Conservation (phyloP, 2,113 vertebrate species). For the Stegastes partitus region DNA sequence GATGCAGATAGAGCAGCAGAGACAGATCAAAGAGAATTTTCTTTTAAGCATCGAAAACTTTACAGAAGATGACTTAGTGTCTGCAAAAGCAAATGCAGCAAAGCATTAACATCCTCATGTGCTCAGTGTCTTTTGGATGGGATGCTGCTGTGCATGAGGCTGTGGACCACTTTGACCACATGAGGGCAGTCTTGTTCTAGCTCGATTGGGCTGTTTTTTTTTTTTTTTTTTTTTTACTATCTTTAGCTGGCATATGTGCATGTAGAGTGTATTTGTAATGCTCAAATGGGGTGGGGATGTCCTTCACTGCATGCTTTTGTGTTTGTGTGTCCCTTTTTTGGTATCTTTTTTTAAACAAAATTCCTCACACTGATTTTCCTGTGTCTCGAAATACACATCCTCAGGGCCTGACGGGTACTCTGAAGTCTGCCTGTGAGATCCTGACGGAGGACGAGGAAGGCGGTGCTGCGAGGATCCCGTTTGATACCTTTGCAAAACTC, state of each 20-base stretch:
- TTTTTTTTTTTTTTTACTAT: not conserved
- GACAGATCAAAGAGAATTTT: conserved; percentile 44
- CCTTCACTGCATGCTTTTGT: not conserved
- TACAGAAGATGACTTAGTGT: conserved; percentile 25
- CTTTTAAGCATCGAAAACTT: conserved; percentile 32
- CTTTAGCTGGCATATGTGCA: not conserved
- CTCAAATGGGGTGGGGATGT: not conserved
- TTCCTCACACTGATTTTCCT: not conserved
- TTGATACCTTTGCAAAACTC: conserved; percentile 83
- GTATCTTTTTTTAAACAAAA: not conserved
- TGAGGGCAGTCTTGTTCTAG: conserved; percentile 69
- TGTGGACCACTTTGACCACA: conserved; percentile 57
- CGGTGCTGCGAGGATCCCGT: conserved; percentile 86
- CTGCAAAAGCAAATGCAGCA: conserved; percentile 17
- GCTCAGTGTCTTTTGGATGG: conserved; percentile 12
- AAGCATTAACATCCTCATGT: conserved; percentile 28
- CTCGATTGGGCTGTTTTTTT: not conserved
- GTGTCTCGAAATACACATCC: not conserved
- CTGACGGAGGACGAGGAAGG: conserved; percentile 89
- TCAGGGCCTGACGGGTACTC: conserved; percentile 86
- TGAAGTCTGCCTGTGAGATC: conserved; percentile 91
- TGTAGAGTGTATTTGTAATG: conserved; percentile 1
- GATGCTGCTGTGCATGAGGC: not conserved
- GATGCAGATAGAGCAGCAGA: conserved; percentile 16
- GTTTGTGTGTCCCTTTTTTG: not conserved